Base-by-base conservation (phyloP, 2,797 vertebrate genomes). In the Sebastes kiyomatsui region DNA sequence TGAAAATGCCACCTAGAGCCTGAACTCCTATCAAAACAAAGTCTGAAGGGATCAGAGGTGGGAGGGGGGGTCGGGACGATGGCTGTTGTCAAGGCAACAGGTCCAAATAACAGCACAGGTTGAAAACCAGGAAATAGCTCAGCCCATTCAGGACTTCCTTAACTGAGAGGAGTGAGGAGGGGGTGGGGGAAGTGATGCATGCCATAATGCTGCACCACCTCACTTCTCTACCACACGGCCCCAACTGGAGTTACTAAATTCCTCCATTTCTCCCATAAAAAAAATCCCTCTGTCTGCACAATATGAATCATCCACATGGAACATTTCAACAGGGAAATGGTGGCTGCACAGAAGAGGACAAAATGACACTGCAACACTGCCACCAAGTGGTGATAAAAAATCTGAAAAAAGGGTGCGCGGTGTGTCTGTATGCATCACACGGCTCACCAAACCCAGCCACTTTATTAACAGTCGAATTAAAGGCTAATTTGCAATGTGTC, bases 101-200 rank as follows among this genome's bases (percentile, higher is more conserved):
- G 56, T 62, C 70, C 70, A 93, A 93, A 94, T 35, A 65, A 65
- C 55, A 77, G 25, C 28, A 49, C 71, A 80, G 28, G 75, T 27
- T 79, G 69, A 80, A 84, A 89, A 92, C 71, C 70, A 92, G 93
- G 94, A 95, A 94, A 90, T 69, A 61, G 71, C 84, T 82, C 75
- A 28, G 74, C 70, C 83, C 74, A 54, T 77, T 22, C 66, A 67
- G 73, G 75, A 88, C 90, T 95, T 96, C 93, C 93, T 92, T 67
- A 84, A 81, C 80, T 46, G 79, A 85, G 71, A 64, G 32, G 35
- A 72, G 14, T 42, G n/a, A 16, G 33, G 25, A 5, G n/a, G 32
- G 52, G 11, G 54, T 11, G 56, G 60, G 62, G 67, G 69, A 67
- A 62, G 55, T 74, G 71, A 77, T 61, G 62, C 42, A 10, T 52